Percentiles rank a stretch among this genome's conserved stretches.
Conservation (phyloP, 2,888 invertebrate species). For the Harpagoxenus sublaevis region DNA sequence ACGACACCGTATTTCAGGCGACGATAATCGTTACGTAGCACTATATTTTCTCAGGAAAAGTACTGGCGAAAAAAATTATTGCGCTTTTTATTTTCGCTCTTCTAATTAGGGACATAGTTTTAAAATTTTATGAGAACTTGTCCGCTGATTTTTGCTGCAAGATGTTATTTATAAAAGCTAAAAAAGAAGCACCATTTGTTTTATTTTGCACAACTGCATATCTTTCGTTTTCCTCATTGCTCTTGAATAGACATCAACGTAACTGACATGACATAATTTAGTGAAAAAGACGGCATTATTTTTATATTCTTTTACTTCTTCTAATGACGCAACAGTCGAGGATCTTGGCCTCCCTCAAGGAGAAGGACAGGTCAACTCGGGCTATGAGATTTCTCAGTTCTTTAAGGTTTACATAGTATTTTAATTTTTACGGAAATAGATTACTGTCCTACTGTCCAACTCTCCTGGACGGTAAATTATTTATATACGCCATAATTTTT, state of each 20-base stretch:
- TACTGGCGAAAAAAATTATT: not conserved
- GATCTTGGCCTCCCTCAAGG: not conserved
- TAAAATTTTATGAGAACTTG: not conserved
- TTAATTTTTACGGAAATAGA: not conserved
- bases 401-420: not conserved
- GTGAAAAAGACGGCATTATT: not conserved
- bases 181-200: not conserved
- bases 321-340: not conserved
- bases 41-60: not conserved
- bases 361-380: not conserved
- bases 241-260: not conserved
- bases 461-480: not conserved
- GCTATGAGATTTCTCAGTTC: not conserved
- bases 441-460: not conserved
- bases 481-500: not conserved
- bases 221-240: conserved; percentile 4
- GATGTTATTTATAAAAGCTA: conserved; percentile 16
- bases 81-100: conserved; percentile 1
- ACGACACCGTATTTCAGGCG: conserved; percentile 18
- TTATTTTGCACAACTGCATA: conserved; percentile 10
- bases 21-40: conserved; percentile 21
- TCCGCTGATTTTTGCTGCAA: not conserved
- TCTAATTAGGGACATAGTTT: not conserved
- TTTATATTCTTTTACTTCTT: not conserved
- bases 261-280: not conserved